Evolutionary conservation across 2,797 vertebrate genomes (phyloP).

Genomic region (Nyctibius grandis): DNA sequence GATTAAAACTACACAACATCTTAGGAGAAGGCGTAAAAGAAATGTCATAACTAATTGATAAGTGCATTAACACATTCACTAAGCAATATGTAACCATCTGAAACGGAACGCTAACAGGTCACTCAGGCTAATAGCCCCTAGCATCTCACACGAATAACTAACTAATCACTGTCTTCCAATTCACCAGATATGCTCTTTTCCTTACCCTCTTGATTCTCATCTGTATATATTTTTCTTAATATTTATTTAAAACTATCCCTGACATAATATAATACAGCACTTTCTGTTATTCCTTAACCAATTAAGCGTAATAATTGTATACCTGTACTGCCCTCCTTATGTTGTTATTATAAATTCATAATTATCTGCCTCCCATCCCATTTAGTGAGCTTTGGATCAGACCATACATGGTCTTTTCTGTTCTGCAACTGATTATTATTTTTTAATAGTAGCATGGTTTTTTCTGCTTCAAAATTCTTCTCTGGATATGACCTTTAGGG

Average conservation of each 20-base stretch:
- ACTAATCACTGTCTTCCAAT: neutral
- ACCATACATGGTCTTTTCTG: neutral
- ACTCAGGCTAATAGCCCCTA: neutral
- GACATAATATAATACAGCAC: neutral
- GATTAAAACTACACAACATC: neutral
- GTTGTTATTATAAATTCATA: constrained; percentile 11
- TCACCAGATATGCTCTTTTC: neutral
- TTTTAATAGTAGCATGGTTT: neutral
- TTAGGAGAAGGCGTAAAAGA: neutral
- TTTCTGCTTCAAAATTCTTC: constrained; percentile 5
- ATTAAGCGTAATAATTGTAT: constrained; percentile 14
- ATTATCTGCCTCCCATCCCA: neutral
- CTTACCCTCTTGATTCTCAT: neutral
- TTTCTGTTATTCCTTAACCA: neutral
- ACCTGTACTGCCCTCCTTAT: neutral
- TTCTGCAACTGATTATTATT: neutral
- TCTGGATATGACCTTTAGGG: constrained; percentile 42
- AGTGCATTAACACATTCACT: neutral
- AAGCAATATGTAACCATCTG: neutral
- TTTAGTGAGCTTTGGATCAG: neutral
- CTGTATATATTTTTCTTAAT: neutral
- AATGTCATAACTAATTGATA: neutral
- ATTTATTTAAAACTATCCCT: neutral
- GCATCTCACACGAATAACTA: neutral
- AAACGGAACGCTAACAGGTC: neutral